phyloP scores from a whole-genome alignment of 2,888 invertebrate genomes.

The Mesorhabditis belari region DNA sequence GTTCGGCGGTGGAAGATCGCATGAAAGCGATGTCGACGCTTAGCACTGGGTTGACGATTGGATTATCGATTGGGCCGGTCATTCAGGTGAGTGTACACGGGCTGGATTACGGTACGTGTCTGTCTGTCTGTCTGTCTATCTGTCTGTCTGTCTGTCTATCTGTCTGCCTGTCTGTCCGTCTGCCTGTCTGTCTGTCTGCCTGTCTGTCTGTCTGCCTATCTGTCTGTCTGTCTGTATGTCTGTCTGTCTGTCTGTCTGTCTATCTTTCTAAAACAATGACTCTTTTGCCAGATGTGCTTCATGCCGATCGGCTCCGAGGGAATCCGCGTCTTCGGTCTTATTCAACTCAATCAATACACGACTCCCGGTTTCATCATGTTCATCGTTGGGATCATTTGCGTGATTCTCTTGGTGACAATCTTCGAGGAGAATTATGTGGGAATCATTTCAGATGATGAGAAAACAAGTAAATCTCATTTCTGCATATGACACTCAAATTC shows the following conservation, averaged over 20 bases:
- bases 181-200: no score
- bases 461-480: neutral
- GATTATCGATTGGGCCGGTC: constrained; percentile 7
- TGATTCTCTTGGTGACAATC: constrained; percentile 17
- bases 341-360: constrained; percentile 26
- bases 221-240: no score
- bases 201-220: no score
- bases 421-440: constrained; percentile 33
- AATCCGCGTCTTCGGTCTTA: constrained; percentile 8
- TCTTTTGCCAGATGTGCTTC: constrained; percentile 8
- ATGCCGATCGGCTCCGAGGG: constrained; percentile 22
- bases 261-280: no score
- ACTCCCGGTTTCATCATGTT: constrained; percentile 27
- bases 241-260: no score
- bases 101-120: neutral
- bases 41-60: constrained; percentile 6
- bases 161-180: no score
- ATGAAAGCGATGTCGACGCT: constrained; percentile 4
- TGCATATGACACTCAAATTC: no score
- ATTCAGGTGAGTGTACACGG: constrained; percentile 2
- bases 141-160: no score
- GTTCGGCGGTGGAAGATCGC: constrained; percentile 2
- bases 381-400: constrained; percentile 12
- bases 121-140: no score
- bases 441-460: constrained; percentile 20